Base-by-base conservation (phyloP, 2,113 vertebrate species). In the Corvus moneduloides region DNA sequence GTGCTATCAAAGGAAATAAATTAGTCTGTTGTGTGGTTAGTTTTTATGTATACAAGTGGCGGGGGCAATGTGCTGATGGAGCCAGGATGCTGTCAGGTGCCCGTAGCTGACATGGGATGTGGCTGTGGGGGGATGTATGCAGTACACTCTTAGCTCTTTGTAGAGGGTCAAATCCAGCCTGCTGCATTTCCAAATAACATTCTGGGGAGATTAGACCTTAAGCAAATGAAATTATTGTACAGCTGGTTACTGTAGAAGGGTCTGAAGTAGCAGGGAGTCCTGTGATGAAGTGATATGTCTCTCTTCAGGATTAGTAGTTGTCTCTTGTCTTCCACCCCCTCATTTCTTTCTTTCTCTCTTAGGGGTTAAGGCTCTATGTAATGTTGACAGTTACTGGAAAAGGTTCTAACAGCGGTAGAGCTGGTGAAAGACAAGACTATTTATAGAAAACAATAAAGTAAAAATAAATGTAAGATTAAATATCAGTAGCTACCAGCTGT, bases 401-500 rank as follows among this genome's bases (percentile, higher is more conserved):
- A 75, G 23, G 18, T 89, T 92, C 46, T 64, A 89, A 78, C 62
- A 93, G 81, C 44, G 26, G 54, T 20, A 89, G 55, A 85, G 43
- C 46, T 94, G 67, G 49, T 90, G 73, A 95, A 87, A 93, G 78
- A 79, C n/a, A 84, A 54, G 46, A 48, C 37, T 89, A 83, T 61
- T 90, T 90, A 79, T 73, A 91, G 81, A 78, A 89, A 89, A 87
- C 32, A 78, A 73, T 76, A 48, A 94, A 79, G 35, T 89, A 78
- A 92, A 86, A 95, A 92, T 79, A 93, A 91, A 90, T 76, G 44
- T 64, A 82, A 92, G 77, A 72, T 91, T 84, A 92, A 91, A 64
- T 87, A 82, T 82, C 81, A 87, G 44, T 64, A 89, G 54, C 81
- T 92, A 64, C 41, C 73, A 94, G 37, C 66, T 79, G 46, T 75